Evolutionary conservation across 2,797 vertebrate genomes (phyloP).

Genomic region (Halcyon chelicuti): DNA sequence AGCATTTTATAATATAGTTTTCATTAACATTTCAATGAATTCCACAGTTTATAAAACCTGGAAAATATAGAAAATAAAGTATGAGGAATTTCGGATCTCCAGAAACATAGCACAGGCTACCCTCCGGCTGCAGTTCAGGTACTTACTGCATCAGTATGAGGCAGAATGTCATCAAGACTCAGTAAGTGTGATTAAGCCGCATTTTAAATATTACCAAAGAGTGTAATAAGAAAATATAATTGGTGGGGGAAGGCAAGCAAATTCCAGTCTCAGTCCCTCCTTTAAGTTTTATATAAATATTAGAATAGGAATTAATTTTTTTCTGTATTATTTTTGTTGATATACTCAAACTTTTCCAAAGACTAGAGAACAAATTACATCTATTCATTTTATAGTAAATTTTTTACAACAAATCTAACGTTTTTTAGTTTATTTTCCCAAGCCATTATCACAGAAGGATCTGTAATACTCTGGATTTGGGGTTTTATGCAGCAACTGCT

Average conservation of each 20-base stretch:
- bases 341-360: background rate
- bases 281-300: background rate
- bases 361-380: background rate
- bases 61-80: background rate
- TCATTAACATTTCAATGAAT: background rate
- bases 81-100: background rate
- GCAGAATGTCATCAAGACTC: background rate
- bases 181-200: background rate
- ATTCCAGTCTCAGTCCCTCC: background rate
- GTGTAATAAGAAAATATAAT: background rate
- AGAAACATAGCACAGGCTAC: background rate
- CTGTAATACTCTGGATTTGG: background rate
- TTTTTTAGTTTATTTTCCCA: background rate
- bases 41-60: background rate
- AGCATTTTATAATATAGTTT: background rate
- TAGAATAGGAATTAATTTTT: background rate
- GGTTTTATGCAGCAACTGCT: background rate
- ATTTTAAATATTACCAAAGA: background rate
- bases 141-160: background rate
- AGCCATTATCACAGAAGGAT: background rate
- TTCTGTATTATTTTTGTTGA: background rate
- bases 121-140: background rate
- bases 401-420: background rate
- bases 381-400: background rate
- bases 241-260: background rate